Evolutionary conservation across 2,113 vertebrate species (phyloP), one percentile per base, ranked within the genome.

Genomic region (Percopsis transmontana): DNA sequence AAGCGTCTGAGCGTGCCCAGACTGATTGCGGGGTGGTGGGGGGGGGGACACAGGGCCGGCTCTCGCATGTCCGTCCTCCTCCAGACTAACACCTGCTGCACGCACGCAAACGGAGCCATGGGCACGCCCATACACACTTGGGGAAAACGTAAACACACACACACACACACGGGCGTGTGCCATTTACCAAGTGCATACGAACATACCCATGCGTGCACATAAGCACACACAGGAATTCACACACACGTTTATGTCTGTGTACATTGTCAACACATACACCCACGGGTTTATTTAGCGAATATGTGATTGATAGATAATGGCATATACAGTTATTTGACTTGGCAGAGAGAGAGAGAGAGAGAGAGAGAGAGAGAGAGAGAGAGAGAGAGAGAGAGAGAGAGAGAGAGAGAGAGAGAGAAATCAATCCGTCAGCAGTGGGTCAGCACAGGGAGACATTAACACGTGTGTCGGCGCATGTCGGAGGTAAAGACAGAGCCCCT

Each of bases 31-130:
- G 86, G 77, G 76, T 85, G 77, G 54, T 80, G 79, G 83, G 0
- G 27, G 27, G 27, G 5, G 5, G 27, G 27, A 6, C 27, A 2
- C 27, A 6, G 1, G 27, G 66, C 75, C 65, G 84, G 87, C 87
- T 85, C 82, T 72, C 70, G 27, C 1, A 76, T 84, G 66, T 77
- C 80, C 74, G 69, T 67, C 76, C 76, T 80, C 85, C 82, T 85
- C 87, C 86, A 89, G 80, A 90, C 74, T 85, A 91, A 89, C 90
- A 93, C 90, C 92, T 93, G 91, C 89, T 85, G 85, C 82, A 84
- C 47, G 2, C 58, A 69, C 19, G 15, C 2, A 2, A 18, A 16
- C 16, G 45, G 3, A 45, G 56, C 57, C 54, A 50, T 4, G 19
- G 18, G 39, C 10, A n/a, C 39, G 21, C 57, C 47, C 23, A 14